Conservation (phyloP, 2,888 invertebrate genomes). For the Sinopyrophorus schimmeli region DNA sequence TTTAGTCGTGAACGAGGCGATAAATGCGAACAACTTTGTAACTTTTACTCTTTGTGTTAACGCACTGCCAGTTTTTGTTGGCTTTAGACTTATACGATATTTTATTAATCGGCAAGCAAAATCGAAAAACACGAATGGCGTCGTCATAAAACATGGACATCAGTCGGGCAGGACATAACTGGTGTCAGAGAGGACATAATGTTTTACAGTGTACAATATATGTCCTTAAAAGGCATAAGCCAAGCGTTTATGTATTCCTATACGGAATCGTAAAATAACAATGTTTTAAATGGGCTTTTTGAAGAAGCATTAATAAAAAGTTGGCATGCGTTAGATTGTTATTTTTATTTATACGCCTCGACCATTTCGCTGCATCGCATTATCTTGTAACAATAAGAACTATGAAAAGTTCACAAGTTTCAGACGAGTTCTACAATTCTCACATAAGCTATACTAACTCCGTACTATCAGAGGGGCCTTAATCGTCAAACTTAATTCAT, state of each 20-base stretch:
- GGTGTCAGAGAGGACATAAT: conserved; percentile 43
- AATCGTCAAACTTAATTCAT: conserved; percentile 46
- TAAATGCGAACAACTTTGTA: conserved; percentile 19
- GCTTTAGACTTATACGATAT: conserved; percentile 10
- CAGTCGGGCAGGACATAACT: conserved; percentile 38
- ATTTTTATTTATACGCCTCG: conserved; percentile 38
- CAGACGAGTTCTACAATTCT: conserved; percentile 27
- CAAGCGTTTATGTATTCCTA: conserved; percentile 45
- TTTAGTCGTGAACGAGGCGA: conserved; percentile 12
- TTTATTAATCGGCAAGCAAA: conserved; percentile 30
- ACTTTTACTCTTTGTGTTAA: conserved; percentile 12
- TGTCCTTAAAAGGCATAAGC: conserved; percentile 44
- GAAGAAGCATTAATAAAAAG: conserved; percentile 44
- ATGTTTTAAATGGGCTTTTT: conserved; percentile 44
- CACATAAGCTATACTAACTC: conserved; percentile 32
- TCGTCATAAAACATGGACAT: conserved; percentile 37
- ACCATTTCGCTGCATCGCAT: conserved; percentile 23
- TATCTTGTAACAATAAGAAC: conserved; percentile 35
- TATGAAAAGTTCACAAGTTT: conserved; percentile 36
- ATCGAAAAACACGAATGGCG: conserved; percentile 31
- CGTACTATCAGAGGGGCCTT: conserved; percentile 35
- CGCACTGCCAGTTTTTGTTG: conserved; percentile 10
- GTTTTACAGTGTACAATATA: conserved; percentile 49
- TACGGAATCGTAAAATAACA: conserved; percentile 47
- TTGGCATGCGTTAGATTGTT: conserved; percentile 42